Percentiles rank a stretch among this genome's conserved stretches.
These are phyloP conservation scores for Brachionus manjavacas DNA, from an alignment of 1,140 invertebrate species.

Conservation along the genomic window DNA sequence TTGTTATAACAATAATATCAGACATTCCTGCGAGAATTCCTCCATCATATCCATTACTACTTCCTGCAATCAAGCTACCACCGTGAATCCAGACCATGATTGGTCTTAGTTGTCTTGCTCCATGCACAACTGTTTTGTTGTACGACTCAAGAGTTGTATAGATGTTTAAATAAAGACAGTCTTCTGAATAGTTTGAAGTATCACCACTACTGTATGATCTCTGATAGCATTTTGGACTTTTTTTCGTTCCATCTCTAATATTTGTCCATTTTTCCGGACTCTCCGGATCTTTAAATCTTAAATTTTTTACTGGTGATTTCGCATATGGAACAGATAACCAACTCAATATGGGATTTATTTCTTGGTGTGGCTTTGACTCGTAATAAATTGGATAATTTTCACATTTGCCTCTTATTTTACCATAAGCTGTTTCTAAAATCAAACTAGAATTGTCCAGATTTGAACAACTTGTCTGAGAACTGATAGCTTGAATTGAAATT, in stretches of 20 bases:
- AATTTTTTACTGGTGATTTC: slow-evolving; percentile 29
- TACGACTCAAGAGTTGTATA: background rate
- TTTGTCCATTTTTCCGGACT: background rate
- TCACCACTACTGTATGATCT: slow-evolving; percentile 50
- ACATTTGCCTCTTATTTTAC: background rate
- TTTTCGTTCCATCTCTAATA: slow-evolving; percentile 26
- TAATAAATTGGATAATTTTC: background rate
- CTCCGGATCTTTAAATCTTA: slow-evolving; percentile 33
- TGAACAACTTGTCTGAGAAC: background rate
- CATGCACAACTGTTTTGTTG: background rate
- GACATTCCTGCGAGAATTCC: slow-evolving; percentile 47
- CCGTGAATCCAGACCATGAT: slow-evolving; percentile 46
- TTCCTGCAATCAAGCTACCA: slow-evolving; percentile 43
- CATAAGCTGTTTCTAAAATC: background rate
- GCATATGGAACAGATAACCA: slow-evolving; percentile 43
- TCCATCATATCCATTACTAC: slow-evolving; percentile 7
- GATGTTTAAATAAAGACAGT: slow-evolving; percentile 24
- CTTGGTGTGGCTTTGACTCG: background rate
- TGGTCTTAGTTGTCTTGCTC: slow-evolving; percentile 68
- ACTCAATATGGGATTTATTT: background rate
- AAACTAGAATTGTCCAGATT: background rate
- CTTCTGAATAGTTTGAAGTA: background rate
- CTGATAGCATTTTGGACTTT: background rate
- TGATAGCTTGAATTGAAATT: background rate
- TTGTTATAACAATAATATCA: slow-evolving; percentile 60